A percentile compares a stretch with the other conserved stretches of the same genome.
Evolutionary conservation across 2,113 vertebrate species (phyloP).

Genomic region (Mionectes macconnelli): DNA sequence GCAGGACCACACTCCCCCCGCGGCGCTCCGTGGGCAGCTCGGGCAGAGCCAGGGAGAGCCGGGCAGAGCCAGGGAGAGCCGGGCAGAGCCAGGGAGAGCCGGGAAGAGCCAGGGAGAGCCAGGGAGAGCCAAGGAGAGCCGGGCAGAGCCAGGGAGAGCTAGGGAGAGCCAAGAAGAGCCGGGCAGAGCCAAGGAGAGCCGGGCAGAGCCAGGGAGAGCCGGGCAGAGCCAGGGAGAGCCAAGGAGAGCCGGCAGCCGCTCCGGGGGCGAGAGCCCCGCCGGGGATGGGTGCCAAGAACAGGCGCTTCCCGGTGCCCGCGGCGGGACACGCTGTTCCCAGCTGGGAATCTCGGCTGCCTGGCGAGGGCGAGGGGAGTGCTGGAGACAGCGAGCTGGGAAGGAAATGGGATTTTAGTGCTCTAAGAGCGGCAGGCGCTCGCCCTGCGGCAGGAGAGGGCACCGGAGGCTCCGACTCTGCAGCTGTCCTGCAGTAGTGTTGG

Average conservation of each 20-base stretch:
- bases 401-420: accelerated
- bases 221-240: too few species aligned
- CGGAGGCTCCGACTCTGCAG: accelerated
- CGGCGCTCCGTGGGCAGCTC: neutral
- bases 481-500: too few species aligned
- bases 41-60: neutral
- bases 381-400: neutral
- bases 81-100: too few species aligned
- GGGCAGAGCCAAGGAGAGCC: too few species aligned
- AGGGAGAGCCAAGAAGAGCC: too few species aligned
- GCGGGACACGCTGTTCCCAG: neutral
- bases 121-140: too few species aligned
- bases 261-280: neutral
- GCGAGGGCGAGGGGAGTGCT: accelerated
- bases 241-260: neutral
- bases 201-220: too few species aligned
- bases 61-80: too few species aligned
- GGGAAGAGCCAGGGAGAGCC: too few species aligned
- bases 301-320: neutral
- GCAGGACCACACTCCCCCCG: too few species aligned
- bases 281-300: neutral
- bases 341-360: neutral
- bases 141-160: too few species aligned
- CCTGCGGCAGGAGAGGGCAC: accelerated
- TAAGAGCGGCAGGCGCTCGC: neutral